These are phyloP conservation scores for Varecia variegata DNA, from an alignment of 2,797 vertebrate species.

Conservation along the genomic window DNA sequence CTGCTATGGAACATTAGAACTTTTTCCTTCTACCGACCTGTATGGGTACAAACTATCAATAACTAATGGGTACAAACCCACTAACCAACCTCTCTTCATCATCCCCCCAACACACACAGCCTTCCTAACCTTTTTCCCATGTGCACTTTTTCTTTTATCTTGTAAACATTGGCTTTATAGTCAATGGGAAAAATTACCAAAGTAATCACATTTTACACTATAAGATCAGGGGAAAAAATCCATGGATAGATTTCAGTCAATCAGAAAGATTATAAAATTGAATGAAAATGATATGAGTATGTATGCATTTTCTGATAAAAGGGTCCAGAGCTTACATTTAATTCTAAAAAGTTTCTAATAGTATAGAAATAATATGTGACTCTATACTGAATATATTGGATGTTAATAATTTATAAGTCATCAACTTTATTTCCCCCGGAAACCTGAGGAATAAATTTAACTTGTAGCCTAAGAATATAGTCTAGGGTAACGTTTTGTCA, in stretches of 20 bases:
- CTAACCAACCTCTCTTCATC: neutral
- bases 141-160: neutral
- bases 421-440: neutral
- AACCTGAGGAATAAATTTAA: neutral
- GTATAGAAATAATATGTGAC: neutral
- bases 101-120: neutral
- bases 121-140: neutral
- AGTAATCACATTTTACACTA: neutral
- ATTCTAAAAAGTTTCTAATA: neutral
- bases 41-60: no score
- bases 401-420: neutral
- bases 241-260: neutral
- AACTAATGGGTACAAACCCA: no score
- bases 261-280: neutral
- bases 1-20: neutral
- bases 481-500: neutral
- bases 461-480: neutral
- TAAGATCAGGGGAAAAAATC: neutral
- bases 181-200: neutral
- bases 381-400: neutral
- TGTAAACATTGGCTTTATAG: neutral
- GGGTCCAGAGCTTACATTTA: neutral
- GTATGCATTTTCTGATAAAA: neutral
- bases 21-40: neutral
- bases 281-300: neutral